These are phyloP conservation scores for Phrynosoma platyrhinos DNA, from an alignment of 2,113 vertebrate genomes.

Conservation along the genomic window DNA sequence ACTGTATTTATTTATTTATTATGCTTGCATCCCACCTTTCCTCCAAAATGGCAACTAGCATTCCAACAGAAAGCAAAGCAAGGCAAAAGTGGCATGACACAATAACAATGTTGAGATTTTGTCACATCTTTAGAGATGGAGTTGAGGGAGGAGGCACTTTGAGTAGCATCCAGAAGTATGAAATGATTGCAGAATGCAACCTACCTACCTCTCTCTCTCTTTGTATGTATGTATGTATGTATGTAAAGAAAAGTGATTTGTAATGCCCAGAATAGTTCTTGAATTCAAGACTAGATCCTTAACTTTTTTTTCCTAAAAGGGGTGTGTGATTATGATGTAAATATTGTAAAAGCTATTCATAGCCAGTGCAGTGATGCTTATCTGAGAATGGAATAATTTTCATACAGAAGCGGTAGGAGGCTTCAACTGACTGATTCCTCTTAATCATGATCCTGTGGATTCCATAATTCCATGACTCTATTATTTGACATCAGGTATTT, in stretches of 20 bases:
- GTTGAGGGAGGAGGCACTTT: not conserved
- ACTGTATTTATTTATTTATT: too few relatives aligned
- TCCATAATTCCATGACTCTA: constrained; percentile 15
- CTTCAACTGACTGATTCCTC: constrained; percentile 22
- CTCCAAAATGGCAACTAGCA: not conserved
- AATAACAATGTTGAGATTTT: not conserved
- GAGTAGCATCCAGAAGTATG: not conserved
- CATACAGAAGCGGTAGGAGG: not conserved
- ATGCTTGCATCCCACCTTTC: too few relatives aligned
- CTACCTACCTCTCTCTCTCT: too few relatives aligned
- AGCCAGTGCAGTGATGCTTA: not conserved
- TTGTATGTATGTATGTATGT: not conserved
- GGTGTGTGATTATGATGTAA: not conserved
- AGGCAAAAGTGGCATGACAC: not conserved
- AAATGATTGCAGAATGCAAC: not conserved
- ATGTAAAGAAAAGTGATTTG: not conserved
- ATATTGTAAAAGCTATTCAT: not conserved
- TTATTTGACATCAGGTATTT: constrained; percentile 23
- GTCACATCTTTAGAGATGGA: not conserved
- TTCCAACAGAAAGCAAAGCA: not conserved
- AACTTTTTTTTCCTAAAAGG: not conserved
- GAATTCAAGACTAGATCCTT: not conserved
- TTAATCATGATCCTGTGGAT: constrained; percentile 16
- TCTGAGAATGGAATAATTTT: constrained; percentile 15
- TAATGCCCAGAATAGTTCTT: not conserved